phyloP scores from a whole-genome alignment of 2,888 invertebrate species.

The Caradrina kadenii region DNA sequence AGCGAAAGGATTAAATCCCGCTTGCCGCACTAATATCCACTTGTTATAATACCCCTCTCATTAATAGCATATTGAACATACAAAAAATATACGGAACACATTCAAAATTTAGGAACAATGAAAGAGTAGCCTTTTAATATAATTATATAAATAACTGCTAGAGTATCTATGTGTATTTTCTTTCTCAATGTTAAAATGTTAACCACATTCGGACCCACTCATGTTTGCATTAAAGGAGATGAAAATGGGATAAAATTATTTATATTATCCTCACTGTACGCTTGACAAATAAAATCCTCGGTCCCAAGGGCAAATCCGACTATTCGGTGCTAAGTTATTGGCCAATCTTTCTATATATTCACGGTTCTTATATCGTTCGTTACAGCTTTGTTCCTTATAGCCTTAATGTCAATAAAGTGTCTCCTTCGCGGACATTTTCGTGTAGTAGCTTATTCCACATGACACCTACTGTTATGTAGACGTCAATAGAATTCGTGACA shows the following conservation, averaged over 20 bases:
- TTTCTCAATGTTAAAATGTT: conserved; percentile 12
- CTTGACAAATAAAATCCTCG: conserved; percentile 47
- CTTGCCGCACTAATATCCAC: not conserved
- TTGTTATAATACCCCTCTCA: not conserved
- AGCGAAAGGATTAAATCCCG: not conserved
- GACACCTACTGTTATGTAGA: conserved; percentile 12
- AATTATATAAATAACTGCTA: conserved; percentile 8
- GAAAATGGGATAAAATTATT: conserved; percentile 35
- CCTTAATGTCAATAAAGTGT: conserved; percentile 54
- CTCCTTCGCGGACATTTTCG: conserved; percentile 36
- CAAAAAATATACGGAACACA: too few relatives aligned
- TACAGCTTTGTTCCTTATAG: conserved; percentile 39
- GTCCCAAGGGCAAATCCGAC: conserved; percentile 39
- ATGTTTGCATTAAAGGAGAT: conserved; percentile 12
- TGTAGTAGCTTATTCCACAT: conserved; percentile 27
- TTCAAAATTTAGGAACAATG: not conserved
- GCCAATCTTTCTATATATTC: conserved; percentile 37
- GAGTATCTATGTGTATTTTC: conserved; percentile 7
- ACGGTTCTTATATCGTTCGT: conserved; percentile 20
- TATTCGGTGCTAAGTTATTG: conserved; percentile 49
- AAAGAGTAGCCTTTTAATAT: not conserved
- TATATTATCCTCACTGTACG: conserved; percentile 42
- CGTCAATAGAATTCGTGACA: conserved; percentile 3
- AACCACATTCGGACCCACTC: conserved; percentile 1
- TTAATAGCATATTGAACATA: not conserved